Conservation (phyloP, 2,888 invertebrate species). For the Clitarchus hookeri region DNA sequence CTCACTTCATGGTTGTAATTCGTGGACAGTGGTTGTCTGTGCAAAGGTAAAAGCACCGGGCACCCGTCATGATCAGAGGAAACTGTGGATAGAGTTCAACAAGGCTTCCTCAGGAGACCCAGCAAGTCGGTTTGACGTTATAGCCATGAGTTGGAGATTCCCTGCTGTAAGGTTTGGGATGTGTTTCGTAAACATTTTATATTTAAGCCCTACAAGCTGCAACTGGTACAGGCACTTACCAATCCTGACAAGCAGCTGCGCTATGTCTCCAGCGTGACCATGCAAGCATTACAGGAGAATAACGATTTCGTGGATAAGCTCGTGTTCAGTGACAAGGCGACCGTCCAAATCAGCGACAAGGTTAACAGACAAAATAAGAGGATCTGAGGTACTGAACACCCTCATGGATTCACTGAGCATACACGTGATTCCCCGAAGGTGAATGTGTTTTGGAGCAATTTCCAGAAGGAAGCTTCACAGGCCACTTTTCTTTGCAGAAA, state of each 20-base stretch:
- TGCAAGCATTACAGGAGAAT: not conserved
- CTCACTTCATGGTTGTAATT: too few relatives aligned
- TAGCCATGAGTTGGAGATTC: too few relatives aligned
- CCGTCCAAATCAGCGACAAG: conserved; percentile 21
- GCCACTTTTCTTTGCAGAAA: conserved; percentile 17
- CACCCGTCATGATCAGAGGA: too few relatives aligned
- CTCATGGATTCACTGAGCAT: not conserved
- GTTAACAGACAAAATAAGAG: not conserved
- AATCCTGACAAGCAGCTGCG: not conserved
- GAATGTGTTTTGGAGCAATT: not conserved
- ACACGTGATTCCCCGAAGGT: not conserved
- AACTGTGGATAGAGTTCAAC: too few relatives aligned
- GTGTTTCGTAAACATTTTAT: not conserved
- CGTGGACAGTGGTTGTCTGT: too few relatives aligned
- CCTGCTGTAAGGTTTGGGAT: not conserved
- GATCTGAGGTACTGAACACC: not conserved
- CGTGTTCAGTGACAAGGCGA: conserved; percentile 24
- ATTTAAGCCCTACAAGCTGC: not conserved
- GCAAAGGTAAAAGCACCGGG: too few relatives aligned
- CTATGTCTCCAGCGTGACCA: not conserved
- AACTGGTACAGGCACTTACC: not conserved
- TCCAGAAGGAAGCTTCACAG: not conserved
- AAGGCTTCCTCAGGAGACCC: too few relatives aligned
- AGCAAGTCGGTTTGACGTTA: too few relatives aligned
- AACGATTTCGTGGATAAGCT: not conserved